phyloP scores from a whole-genome alignment of 2,888 invertebrate genomes.

The Cryptus armator region DNA sequence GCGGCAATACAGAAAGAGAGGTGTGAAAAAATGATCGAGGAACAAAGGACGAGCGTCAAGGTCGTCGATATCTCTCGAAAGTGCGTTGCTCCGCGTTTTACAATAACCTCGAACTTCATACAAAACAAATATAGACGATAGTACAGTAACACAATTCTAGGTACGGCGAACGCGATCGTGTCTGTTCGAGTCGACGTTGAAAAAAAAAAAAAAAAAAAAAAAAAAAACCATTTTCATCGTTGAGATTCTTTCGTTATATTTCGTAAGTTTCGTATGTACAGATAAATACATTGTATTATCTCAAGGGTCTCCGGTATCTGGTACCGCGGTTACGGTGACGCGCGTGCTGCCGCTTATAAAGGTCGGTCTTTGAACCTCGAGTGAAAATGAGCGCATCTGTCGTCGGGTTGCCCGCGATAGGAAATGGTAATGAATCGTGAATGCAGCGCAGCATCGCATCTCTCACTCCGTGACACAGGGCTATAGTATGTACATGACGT shows the following conservation, averaged over 20 bases:
- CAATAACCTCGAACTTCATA: background rate
- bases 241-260: background rate
- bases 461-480: slow-evolving; percentile 27
- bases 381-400: slow-evolving; percentile 73
- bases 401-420: slow-evolving; percentile 65
- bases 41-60: slow-evolving; percentile 46
- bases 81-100: slow-evolving; percentile 22
- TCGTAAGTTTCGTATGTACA: background rate
- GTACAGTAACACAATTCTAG: slow-evolving; percentile 7
- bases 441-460: slow-evolving; percentile 59
- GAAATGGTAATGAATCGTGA: slow-evolving; percentile 70
- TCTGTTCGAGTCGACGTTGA: background rate
- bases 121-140: slow-evolving; percentile 6
- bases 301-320: slow-evolving; percentile 16
- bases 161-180: background rate
- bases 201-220: no score
- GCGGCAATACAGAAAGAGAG: slow-evolving; percentile 1
- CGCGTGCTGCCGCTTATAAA: slow-evolving; percentile 55
- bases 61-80: slow-evolving; percentile 35
- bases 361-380: slow-evolving; percentile 72
- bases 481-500: slow-evolving; percentile 17
- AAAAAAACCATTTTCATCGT: background rate
- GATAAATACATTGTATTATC: slow-evolving; percentile 8
- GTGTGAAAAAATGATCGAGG: slow-evolving; percentile 50
- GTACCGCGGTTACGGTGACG: slow-evolving; percentile 55